phyloP scores from a whole-genome alignment of 2,797 vertebrate species.

The Eulemur rubriventer region DNA sequence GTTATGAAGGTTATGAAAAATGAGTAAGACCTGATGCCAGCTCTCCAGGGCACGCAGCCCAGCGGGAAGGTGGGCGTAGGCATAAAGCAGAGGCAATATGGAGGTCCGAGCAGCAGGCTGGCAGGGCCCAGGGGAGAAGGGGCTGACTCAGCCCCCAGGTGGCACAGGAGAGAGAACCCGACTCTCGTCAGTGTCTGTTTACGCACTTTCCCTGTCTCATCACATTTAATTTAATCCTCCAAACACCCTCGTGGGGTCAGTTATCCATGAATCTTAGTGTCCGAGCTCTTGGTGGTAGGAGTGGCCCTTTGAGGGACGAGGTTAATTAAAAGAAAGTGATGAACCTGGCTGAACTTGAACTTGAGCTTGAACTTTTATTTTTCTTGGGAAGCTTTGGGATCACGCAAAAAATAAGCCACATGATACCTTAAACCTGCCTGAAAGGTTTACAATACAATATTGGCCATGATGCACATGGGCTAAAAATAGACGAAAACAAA shows the following conservation, averaged over 20 bases:
- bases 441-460: background rate
- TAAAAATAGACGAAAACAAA: background rate
- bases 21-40: background rate
- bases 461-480: background rate
- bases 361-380: background rate
- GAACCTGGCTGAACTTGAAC: background rate
- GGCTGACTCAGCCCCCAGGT: background rate
- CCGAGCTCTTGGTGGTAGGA: background rate
- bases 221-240: background rate
- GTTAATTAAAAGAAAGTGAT: background rate
- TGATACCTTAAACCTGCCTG: background rate
- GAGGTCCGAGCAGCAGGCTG: too few species aligned
- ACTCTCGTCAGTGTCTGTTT: background rate
- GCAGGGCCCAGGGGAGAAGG: background rate
- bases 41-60: background rate
- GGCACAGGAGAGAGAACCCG: background rate
- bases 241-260: background rate
- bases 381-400: background rate
- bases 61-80: background rate
- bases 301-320: background rate
- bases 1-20: conserved; percentile 7
- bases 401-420: background rate
- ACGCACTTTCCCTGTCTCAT: background rate
- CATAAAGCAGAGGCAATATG: background rate
- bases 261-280: background rate